These are phyloP conservation scores for Peromyscus nudipes DNA, from an alignment of 2,797 vertebrate species.

Conservation along the genomic window DNA sequence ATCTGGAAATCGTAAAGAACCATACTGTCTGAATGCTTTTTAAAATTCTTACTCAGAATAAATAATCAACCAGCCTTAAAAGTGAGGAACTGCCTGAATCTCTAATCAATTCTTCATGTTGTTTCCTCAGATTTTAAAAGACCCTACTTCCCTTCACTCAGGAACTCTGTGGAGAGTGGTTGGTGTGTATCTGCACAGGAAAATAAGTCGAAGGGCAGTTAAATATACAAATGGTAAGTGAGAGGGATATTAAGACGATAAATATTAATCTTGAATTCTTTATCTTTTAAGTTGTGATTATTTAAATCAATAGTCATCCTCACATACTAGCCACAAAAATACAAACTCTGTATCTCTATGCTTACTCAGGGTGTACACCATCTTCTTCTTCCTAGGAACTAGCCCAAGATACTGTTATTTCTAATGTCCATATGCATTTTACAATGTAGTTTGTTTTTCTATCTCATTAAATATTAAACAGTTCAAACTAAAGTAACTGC, in stretches of 20 bases:
- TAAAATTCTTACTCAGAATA: neutral
- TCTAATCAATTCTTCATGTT: neutral
- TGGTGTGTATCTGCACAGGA: neutral
- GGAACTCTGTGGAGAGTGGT: neutral
- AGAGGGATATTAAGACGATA: neutral
- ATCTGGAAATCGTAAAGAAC: neutral
- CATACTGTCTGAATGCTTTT: neutral
- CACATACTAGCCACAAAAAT: neutral
- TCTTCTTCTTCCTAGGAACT: neutral
- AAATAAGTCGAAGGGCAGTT: neutral
- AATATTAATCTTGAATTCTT: neutral
- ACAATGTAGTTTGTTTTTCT: neutral
- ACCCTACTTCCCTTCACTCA: neutral
- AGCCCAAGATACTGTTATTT: neutral
- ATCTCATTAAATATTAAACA: neutral
- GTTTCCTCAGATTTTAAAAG: neutral
- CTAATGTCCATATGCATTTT: neutral
- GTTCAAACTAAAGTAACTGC: neutral
- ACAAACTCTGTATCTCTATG: neutral
- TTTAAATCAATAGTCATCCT: neutral
- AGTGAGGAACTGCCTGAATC: neutral
- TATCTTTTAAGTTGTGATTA: constrained; percentile 1
- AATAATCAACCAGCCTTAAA: neutral
- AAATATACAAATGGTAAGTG: neutral
- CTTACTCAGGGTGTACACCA: neutral